These are phyloP conservation scores for Scortum barcoo DNA, from an alignment of 2,113 vertebrate species.

Conservation along the genomic window DNA sequence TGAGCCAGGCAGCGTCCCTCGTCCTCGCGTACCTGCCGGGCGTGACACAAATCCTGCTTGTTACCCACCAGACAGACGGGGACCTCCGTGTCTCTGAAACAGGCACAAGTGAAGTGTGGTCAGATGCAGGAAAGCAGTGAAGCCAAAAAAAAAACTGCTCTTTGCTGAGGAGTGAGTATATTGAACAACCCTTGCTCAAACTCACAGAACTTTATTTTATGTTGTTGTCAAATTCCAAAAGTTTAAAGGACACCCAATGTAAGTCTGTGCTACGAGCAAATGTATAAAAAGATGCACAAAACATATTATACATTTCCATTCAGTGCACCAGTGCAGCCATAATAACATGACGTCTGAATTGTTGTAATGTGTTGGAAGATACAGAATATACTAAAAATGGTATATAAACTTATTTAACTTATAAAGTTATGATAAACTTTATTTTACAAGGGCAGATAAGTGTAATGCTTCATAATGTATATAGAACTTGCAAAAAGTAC, in stretches of 20 bases:
- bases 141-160: neutral
- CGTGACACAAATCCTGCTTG: conserved; percentile 86
- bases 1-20: conserved; percentile 80
- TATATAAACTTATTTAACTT: too few relatives aligned
- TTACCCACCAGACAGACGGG: conserved; percentile 85
- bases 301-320: neutral
- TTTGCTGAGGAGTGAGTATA: too few relatives aligned
- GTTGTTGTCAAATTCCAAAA: neutral
- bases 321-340: neutral
- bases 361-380: neutral
- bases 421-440: too few relatives aligned
- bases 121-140: neutral
- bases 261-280: neutral
- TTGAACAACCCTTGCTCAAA: too few relatives aligned
- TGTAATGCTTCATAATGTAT: too few relatives aligned
- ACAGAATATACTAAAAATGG: too few relatives aligned
- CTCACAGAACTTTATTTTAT: neutral
- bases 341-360: neutral
- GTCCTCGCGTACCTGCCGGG: conserved; percentile 83
- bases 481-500: too few relatives aligned
- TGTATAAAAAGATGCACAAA: neutral
- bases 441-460: too few relatives aligned
- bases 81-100: conserved; percentile 75
- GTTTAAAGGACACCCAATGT: neutral
- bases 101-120: neutral